Evolutionary conservation across 2,113 vertebrate genomes (phyloP).

Genomic region (Balaenoptera acutorostrata): DNA sequence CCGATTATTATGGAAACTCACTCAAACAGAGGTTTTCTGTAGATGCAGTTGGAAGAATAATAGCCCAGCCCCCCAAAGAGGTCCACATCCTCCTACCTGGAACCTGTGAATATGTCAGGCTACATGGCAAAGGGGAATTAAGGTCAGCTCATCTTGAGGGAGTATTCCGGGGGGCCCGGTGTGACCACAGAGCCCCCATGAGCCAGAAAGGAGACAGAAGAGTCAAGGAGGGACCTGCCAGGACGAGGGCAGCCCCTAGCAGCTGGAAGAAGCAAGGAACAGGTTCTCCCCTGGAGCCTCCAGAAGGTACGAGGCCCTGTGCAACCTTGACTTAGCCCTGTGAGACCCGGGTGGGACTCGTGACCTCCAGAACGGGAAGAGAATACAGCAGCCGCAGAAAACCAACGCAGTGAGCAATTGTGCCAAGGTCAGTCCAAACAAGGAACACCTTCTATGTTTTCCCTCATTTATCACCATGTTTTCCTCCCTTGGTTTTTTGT

Average conservation of each 20-base stretch:
- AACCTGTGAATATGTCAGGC: not conserved
- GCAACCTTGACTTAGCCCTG: not conserved
- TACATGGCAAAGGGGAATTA: rapidly evolving
- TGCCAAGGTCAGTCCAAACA: not conserved
- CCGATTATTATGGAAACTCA: not conserved
- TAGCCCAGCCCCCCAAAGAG: not conserved
- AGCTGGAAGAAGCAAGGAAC: not conserved
- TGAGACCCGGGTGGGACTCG: rapidly evolving
- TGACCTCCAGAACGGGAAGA: not conserved
- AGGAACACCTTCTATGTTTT: not conserved
- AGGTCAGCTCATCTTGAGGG: not conserved
- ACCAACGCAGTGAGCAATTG: rapidly evolving
- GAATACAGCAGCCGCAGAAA: not conserved
- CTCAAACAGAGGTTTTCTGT: not conserved
- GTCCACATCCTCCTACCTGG: not conserved
- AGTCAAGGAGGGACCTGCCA: not conserved
- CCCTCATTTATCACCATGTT: not conserved
- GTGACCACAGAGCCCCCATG: not conserved
- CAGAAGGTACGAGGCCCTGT: not conserved
- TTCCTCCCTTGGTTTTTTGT: not conserved
- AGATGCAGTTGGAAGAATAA: not conserved
- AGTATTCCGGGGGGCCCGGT: not conserved
- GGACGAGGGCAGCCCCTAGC: not conserved
- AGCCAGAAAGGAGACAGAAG: not conserved
- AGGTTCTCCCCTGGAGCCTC: not conserved